These are phyloP conservation scores for Eleginops maclovinus DNA, from an alignment of 2,113 vertebrate species.

Conservation along the genomic window DNA sequence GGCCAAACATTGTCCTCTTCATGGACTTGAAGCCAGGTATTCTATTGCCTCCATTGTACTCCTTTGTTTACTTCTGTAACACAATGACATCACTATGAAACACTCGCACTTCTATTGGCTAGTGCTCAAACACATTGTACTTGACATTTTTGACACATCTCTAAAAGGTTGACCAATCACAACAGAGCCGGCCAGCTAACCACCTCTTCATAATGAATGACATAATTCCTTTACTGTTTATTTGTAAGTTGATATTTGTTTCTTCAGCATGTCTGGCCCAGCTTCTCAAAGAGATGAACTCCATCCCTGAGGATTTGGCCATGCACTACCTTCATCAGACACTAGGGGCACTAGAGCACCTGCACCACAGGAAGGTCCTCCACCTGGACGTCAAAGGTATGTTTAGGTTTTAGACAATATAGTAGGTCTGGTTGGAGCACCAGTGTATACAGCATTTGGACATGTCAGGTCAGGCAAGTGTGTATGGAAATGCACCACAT, in stretches of 20 bases:
- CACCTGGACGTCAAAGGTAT: slow-evolving; percentile 96
- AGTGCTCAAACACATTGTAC: too few species aligned
- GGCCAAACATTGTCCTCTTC: slow-evolving; percentile 90
- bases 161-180: too few species aligned
- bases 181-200: too few species aligned
- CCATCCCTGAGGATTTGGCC: slow-evolving; percentile 90
- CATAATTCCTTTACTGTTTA: background rate
- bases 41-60: too few species aligned
- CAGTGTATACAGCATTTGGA: background rate
- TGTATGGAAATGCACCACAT: too few species aligned
- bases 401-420: background rate
- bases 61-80: too few species aligned
- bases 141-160: too few species aligned
- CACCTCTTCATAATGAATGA: background rate
- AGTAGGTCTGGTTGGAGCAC: background rate
- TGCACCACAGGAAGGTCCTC: slow-evolving; percentile 89
- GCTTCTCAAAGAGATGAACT: slow-evolving; percentile 87
- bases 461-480: too few species aligned
- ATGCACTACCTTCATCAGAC: slow-evolving; percentile 92
- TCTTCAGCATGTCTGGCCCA: slow-evolving; percentile 87
- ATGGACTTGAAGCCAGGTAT: slow-evolving; percentile 96
- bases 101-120: too few species aligned
- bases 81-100: too few species aligned
- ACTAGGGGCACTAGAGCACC: slow-evolving; percentile 90
- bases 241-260: too few species aligned